phyloP scores from a whole-genome alignment of 2,888 invertebrate species.

The Mactromeris polynyma region DNA sequence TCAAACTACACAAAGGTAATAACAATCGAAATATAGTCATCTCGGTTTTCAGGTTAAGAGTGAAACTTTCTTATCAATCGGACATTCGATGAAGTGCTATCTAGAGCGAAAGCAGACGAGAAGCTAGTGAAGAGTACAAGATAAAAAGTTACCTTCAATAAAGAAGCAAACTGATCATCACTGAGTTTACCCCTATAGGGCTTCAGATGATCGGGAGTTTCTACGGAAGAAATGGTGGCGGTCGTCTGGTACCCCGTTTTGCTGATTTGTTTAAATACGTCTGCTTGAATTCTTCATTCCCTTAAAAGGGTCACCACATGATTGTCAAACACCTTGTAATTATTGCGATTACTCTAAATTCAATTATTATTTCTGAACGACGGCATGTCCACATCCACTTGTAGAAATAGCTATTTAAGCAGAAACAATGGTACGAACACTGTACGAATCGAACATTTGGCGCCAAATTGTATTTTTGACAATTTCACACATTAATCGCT shows the following conservation, averaged over 20 bases:
- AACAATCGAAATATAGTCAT: too few species aligned
- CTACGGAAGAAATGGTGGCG: slow-evolving; percentile 52
- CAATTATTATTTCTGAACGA: background rate
- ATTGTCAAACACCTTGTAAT: background rate
- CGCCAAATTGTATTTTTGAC: background rate
- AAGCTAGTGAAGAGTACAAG: too few species aligned
- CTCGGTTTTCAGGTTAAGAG: too few species aligned
- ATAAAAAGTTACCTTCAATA: slow-evolving; percentile 55
- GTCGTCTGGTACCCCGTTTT: slow-evolving; percentile 35
- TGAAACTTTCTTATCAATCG: too few species aligned
- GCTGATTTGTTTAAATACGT: background rate
- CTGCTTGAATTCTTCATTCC: background rate
- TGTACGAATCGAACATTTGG: background rate
- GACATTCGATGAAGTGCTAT: too few species aligned
- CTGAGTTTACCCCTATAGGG: slow-evolving; percentile 59
- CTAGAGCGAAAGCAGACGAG: too few species aligned
- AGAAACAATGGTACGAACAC: too few species aligned
- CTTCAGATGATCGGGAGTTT: slow-evolving; percentile 65
- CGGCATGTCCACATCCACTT: background rate
- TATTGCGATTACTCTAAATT: background rate
- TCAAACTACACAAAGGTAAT: too few species aligned
- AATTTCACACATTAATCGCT: background rate
- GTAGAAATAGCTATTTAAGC: too few species aligned
- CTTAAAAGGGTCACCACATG: background rate
- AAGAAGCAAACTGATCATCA: slow-evolving; percentile 58